Conservation (phyloP, 2,113 vertebrate genomes). For the Cranoglanis bouderius region DNA sequence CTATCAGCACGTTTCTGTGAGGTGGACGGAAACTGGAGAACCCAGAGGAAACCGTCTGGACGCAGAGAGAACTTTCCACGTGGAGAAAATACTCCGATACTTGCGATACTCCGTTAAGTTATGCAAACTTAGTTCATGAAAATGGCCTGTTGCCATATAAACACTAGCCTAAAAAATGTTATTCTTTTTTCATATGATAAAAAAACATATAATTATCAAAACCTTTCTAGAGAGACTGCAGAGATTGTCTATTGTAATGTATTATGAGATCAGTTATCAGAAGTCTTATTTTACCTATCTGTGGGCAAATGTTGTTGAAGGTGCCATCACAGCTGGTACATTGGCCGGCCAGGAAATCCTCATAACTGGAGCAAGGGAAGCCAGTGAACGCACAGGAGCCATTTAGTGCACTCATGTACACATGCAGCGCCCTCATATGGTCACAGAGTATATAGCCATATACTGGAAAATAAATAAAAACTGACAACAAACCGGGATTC, state of each 20-base stretch:
- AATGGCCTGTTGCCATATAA: neutral
- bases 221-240: neutral
- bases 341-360: constrained; percentile 79
- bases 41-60: neutral
- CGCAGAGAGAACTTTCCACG: neutral
- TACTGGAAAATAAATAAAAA: constrained; percentile 75
- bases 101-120: neutral
- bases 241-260: neutral
- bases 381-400: constrained; percentile 77
- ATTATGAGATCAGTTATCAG: neutral
- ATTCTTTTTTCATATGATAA: neutral
- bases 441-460: constrained; percentile 91
- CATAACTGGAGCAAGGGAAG: constrained; percentile 83
- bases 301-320: constrained; percentile 80
- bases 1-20: neutral
- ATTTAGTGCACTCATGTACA: constrained; percentile 86
- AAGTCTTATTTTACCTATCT: constrained; percentile 76
- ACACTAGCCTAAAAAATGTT: neutral
- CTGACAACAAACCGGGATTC: constrained; percentile 61
- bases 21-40: neutral
- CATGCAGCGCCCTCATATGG: constrained; percentile 91
- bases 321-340: constrained; percentile 78
- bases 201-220: neutral
- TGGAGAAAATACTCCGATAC: neutral
- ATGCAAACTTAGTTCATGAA: neutral